phyloP scores from a whole-genome alignment of 2,888 invertebrate genomes.

The Resseliella maxima region DNA sequence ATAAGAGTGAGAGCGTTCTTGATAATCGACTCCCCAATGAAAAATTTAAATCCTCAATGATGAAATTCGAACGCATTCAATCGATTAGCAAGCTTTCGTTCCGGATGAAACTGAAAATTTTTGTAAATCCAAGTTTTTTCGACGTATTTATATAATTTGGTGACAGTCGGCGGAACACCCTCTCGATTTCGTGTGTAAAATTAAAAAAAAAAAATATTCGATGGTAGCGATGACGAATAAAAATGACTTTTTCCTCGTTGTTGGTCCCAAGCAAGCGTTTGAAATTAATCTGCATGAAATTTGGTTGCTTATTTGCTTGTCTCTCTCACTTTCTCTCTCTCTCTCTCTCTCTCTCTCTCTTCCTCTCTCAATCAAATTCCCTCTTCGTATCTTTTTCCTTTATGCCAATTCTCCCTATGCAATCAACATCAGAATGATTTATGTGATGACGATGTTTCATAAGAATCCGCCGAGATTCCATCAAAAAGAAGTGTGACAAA shows the following conservation, averaged over 20 bases:
- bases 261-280: background rate
- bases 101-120: background rate
- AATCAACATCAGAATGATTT: background rate
- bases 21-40: too few relatives aligned
- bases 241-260: constrained; percentile 7
- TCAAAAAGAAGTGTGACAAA: constrained; percentile 30
- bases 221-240: background rate
- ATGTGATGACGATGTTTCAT: constrained; percentile 16
- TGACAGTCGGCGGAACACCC: background rate
- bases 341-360: too few relatives aligned
- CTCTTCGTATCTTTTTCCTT: background rate
- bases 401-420: background rate
- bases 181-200: background rate
- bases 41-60: background rate
- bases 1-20: too few relatives aligned
- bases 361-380: too few relatives aligned
- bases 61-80: background rate
- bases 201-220: background rate
- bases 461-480: background rate
- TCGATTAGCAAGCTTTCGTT: constrained; percentile 19
- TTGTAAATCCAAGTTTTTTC: background rate
- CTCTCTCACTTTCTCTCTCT: too few relatives aligned
- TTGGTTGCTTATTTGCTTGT: too few relatives aligned
- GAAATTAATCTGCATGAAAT: constrained; percentile 51
- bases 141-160: background rate